phyloP scores from a whole-genome alignment of 2,113 vertebrate species.

The Etheostoma spectabile region DNA sequence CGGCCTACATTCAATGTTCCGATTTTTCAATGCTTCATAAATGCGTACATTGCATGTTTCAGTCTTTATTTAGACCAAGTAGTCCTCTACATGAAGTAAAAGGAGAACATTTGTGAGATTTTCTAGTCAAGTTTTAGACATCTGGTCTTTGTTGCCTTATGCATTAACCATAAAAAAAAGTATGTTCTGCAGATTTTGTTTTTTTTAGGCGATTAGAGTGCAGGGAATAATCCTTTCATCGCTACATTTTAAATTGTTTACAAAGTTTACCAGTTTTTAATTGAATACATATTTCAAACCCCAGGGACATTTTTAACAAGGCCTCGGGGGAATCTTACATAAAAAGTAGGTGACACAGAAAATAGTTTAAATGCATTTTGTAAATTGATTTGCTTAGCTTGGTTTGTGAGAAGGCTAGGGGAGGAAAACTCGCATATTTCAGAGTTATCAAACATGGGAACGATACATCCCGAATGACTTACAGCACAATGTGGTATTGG shows the following conservation, averaged over 20 bases:
- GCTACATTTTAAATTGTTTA: background rate
- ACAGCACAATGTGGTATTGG: background rate
- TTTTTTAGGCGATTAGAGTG: background rate
- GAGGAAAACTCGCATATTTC: background rate
- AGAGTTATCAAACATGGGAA: background rate
- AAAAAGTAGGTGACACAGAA: slow-evolving; percentile 14
- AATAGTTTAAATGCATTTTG: background rate
- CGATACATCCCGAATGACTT: background rate
- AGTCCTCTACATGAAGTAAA: slow-evolving; percentile 11
- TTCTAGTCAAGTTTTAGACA: background rate
- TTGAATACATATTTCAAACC: slow-evolving; percentile 1
- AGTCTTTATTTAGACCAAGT: slow-evolving; percentile 33
- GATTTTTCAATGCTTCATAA: slow-evolving; percentile 7
- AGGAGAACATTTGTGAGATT: slow-evolving; percentile 6
- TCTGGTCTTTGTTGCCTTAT: background rate
- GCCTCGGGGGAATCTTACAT: background rate
- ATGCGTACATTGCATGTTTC: background rate
- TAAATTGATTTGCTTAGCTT: background rate
- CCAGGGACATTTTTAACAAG: background rate
- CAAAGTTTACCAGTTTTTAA: slow-evolving; percentile 6
- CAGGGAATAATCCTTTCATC: background rate
- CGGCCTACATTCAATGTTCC: background rate
- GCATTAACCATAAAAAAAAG: background rate
- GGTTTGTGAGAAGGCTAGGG: too few relatives aligned
- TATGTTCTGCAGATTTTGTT: slow-evolving; percentile 3